Conservation (phyloP, 2,797 vertebrate genomes). For the Molossus molossus region DNA sequence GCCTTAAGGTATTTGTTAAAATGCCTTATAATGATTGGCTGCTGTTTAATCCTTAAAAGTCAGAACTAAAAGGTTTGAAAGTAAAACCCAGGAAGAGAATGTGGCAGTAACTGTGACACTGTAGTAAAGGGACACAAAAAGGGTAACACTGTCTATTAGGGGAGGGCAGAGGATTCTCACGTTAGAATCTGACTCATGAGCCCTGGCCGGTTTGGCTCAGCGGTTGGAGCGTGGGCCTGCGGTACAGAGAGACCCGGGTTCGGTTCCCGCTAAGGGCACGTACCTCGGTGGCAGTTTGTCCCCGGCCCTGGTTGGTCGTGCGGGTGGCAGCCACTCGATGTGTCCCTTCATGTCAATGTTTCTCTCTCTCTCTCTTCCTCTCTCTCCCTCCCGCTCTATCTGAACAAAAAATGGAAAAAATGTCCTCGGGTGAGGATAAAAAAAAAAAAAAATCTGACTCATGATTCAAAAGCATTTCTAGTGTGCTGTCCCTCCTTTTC, state of each 20-base stretch:
- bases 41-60: neutral
- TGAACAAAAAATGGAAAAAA: no score
- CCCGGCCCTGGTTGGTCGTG: no score
- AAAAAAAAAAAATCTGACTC: neutral
- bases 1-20: constrained; percentile 4
- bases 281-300: no score
- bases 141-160: neutral
- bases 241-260: no score
- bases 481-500: neutral
- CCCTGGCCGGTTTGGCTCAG: no score
- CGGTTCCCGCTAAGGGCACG: no score
- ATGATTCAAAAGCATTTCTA: constrained; percentile 27
- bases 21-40: neutral
- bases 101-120: neutral
- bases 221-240: no score
- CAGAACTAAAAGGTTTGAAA: neutral
- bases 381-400: no score
- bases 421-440: no score
- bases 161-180: neutral
- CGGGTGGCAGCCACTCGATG: no score
- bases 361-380: no score
- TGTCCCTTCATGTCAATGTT: no score
- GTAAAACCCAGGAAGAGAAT: neutral
- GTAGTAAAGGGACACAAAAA: neutral
- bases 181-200: constrained; percentile 19